These are phyloP conservation scores for Sebastes itinus DNA, from an alignment of 2,797 vertebrate species.

Conservation along the genomic window DNA sequence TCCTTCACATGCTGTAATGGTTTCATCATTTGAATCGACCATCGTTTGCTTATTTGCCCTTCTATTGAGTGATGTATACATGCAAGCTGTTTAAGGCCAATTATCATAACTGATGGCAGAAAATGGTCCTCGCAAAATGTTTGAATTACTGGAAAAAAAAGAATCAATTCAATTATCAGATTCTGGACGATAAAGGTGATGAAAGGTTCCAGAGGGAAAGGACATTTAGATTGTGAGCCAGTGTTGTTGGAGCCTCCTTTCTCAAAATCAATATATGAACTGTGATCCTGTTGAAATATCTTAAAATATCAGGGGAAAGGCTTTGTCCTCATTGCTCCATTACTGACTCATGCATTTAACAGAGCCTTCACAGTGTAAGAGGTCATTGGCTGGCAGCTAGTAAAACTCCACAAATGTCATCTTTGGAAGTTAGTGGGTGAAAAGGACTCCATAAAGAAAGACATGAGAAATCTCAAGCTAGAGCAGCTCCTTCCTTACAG, in stretches of 20 bases:
- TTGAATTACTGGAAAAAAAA: neutral
- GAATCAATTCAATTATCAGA: neutral
- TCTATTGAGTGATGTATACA: neutral
- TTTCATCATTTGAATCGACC: neutral
- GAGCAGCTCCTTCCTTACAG: slow-evolving; percentile 7
- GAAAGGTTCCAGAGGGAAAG: neutral
- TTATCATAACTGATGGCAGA: neutral
- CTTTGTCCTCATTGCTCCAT: neutral
- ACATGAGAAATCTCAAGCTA: neutral
- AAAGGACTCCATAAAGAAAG: neutral
- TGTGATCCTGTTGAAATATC: slow-evolving; percentile 1
- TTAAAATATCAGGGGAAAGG: neutral
- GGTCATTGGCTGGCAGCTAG: neutral
- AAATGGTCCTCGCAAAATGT: neutral
- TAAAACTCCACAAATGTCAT: neutral
- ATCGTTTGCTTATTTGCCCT: slow-evolving; percentile 2
- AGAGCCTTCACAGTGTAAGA: neutral
- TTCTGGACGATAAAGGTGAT: neutral
- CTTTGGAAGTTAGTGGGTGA: neutral
- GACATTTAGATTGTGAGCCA: neutral
- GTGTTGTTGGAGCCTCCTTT: neutral
- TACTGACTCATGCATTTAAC: neutral
- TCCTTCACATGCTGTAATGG: neutral
- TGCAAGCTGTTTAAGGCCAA: neutral
- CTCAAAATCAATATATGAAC: slow-evolving; percentile 8